phyloP scores from a whole-genome alignment of 2,797 vertebrate genomes.

The Leptodactylus fallax region DNA sequence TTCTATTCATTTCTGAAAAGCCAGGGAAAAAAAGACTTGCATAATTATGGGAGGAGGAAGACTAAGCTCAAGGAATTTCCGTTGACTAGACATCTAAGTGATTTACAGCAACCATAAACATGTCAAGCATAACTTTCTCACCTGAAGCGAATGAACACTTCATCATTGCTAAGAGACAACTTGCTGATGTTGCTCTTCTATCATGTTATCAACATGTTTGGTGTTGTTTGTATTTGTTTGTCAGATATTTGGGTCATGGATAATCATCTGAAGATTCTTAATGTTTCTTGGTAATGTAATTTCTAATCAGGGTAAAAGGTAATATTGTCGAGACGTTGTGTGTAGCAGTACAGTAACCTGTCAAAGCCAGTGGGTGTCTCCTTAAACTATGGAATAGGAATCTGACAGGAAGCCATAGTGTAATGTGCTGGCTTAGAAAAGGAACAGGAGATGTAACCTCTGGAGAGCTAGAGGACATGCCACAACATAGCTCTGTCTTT shows the following conservation, averaged over 20 bases:
- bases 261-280: conserved; percentile 72
- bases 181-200: conserved; percentile 56
- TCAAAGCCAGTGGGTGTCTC: conserved; percentile 76
- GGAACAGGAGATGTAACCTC: conserved; percentile 50
- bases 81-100: conserved; percentile 59
- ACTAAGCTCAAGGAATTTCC: conserved; percentile 61
- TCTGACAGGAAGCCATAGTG: conserved; percentile 34
- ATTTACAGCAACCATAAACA: conserved; percentile 64
- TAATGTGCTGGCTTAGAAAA: conserved; percentile 43
- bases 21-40: conserved; percentile 44
- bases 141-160: conserved; percentile 61
- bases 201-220: conserved; percentile 52
- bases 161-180: conserved; percentile 55
- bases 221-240: conserved; percentile 60
- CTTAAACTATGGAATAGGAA: conserved; percentile 73
- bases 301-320: conserved; percentile 33
- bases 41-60: conserved; percentile 61
- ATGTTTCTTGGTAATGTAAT: background rate
- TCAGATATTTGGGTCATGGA: conserved; percentile 19
- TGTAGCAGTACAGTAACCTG: conserved; percentile 75
- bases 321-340: conserved; percentile 71
- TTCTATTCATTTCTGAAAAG: conserved; percentile 53
- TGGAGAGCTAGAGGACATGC: conserved; percentile 50
- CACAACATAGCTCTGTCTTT: conserved; percentile 46
- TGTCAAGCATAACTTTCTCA: conserved; percentile 63